Evolutionary conservation across 2,888 invertebrate species (phyloP).

Genomic region (Amblyjoppa proteus): DNA sequence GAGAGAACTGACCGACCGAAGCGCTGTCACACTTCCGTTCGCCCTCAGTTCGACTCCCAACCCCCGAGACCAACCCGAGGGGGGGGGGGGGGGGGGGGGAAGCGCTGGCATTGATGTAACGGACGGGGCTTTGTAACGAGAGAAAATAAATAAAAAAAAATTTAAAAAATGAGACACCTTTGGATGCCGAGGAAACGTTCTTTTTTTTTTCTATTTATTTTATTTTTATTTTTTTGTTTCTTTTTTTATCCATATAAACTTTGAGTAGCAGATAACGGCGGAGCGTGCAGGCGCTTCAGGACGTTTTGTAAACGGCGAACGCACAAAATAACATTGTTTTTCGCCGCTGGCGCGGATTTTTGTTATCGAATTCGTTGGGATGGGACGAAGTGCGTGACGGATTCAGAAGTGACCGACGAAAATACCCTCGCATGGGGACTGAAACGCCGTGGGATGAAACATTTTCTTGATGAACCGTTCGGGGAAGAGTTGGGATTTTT

Average conservation of each 20-base stretch:
- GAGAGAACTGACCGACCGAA: slow-evolving; percentile 52
- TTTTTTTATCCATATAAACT: neutral
- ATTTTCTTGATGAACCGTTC: neutral
- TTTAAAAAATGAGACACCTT: neutral
- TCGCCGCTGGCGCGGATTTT: neutral
- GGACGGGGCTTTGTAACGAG: slow-evolving; percentile 4
- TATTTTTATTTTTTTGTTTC: neutral
- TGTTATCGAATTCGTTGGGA: neutral
- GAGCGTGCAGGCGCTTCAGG: neutral
- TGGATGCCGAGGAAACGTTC: neutral
- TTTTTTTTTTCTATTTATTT: neutral
- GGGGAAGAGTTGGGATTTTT: neutral
- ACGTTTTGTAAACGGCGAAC: neutral
- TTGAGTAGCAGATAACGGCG: neutral
- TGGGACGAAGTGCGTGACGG: too few relatives aligned
- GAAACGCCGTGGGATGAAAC: neutral
- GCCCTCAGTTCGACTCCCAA: slow-evolving; percentile 11
- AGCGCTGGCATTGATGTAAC: neutral
- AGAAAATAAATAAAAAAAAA: neutral
- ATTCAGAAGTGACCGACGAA: neutral
- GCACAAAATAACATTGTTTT: neutral
- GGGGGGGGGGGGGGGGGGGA: neutral
- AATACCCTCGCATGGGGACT: neutral
- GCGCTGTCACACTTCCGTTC: slow-evolving; percentile 15
- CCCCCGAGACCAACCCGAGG: neutral